A percentile compares a stretch with the other conserved stretches of the same genome.
Conservation (phyloP, 2,797 vertebrate species). For the Phoebastria nigripes region DNA sequence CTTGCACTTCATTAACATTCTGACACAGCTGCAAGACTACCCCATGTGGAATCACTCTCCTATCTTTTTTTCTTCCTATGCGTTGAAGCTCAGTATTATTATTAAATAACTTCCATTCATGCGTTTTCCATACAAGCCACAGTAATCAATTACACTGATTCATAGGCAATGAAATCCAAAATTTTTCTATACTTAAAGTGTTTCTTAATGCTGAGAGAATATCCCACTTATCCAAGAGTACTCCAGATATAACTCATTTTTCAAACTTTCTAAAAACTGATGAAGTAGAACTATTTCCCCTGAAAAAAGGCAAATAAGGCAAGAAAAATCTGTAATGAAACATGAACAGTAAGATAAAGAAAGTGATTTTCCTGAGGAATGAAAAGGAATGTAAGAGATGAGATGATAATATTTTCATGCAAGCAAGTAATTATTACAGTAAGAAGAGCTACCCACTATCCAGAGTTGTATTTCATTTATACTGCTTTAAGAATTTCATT, state of each 20-base stretch:
- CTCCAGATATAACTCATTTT: neutral
- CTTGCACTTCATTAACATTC: slow-evolving; percentile 62
- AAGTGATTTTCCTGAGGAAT: neutral
- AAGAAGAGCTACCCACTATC: neutral
- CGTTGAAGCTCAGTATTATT: neutral
- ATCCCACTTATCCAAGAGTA: neutral
- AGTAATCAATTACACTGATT: slow-evolving; percentile 29
- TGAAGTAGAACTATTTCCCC: neutral
- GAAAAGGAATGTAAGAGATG: neutral
- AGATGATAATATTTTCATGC: neutral
- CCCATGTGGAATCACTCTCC: slow-evolving; percentile 42
- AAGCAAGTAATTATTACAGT: neutral
- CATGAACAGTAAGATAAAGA: neutral
- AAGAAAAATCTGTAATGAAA: neutral
- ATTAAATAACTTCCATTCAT: slow-evolving; percentile 41
- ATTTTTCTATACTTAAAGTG: neutral
- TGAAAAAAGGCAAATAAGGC: neutral
- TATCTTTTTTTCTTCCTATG: neutral
- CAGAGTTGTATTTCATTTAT: neutral
- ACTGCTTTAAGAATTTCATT: neutral
- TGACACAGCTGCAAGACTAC: slow-evolving; percentile 39
- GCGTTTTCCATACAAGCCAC: slow-evolving; percentile 11
- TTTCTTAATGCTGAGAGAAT: neutral
- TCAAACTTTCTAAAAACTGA: neutral
- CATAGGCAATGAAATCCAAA: neutral